Evolutionary conservation across 2,888 invertebrate species (phyloP).

Genomic region (Drosophila meridionalis): DNA sequence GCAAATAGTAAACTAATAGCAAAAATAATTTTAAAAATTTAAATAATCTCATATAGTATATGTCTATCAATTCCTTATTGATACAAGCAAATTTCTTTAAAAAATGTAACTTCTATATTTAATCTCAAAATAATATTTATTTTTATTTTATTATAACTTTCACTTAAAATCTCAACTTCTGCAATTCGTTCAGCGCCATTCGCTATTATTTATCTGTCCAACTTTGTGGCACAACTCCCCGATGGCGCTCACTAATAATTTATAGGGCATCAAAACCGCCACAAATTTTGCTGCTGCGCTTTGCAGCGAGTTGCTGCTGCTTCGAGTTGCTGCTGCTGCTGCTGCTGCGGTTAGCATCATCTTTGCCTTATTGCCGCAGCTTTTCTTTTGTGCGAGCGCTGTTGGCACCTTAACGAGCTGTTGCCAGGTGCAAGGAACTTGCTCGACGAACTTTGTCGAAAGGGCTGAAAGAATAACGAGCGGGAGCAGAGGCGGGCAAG

Average conservation of each 20-base stretch:
- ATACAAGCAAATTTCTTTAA: no score
- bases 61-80: no score
- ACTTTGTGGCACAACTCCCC: not conserved
- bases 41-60: no score
- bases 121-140: no score
- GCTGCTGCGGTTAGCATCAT: slow-evolving; percentile 54
- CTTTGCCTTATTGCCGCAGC: slow-evolving; percentile 71
- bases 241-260: not conserved
- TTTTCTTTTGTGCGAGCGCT: slow-evolving; percentile 55
- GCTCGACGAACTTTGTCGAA: slow-evolving; percentile 13
- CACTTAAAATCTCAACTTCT: not conserved
- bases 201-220: not conserved
- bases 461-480: slow-evolving; percentile 9
- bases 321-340: slow-evolving; percentile 14
- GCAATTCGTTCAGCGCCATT: not conserved
- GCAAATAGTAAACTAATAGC: no score
- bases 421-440: slow-evolving; percentile 40
- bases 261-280: slow-evolving; percentile 48
- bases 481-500: not conserved
- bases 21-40: no score
- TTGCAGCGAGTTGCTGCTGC: slow-evolving; percentile 23
- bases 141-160: no score
- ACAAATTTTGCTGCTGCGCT: slow-evolving; percentile 57
- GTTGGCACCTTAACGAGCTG: slow-evolving; percentile 63
- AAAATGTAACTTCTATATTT: no score